A percentile compares a stretch with the other conserved stretches of the same genome.
phyloP scores from a whole-genome alignment of 1,140 invertebrate species.

The Rhizoglyphus robini region DNA sequence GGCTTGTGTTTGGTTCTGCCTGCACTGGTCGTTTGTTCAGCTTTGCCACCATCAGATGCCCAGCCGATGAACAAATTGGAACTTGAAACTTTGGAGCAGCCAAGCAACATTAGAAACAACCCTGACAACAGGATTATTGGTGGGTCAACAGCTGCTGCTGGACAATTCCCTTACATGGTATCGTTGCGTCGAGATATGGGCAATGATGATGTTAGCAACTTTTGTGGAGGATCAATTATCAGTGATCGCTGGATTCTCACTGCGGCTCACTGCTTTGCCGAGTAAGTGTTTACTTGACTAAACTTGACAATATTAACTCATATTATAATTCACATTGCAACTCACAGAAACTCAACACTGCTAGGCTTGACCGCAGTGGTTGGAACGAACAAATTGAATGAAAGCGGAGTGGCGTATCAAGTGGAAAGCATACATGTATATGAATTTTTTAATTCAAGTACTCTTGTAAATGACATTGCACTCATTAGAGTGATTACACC shows the following conservation, averaged over 20 bases:
- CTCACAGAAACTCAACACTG: neutral
- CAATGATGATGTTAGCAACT: too few species aligned
- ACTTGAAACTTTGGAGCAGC: too few species aligned
- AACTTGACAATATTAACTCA: neutral
- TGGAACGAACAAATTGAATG: neutral
- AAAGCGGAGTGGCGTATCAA: neutral
- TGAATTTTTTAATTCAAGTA: neutral
- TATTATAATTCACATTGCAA: neutral
- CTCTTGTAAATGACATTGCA: neutral
- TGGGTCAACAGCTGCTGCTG: neutral
- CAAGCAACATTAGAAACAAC: too few species aligned
- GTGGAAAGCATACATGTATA: neutral
- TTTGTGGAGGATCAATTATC: constrained; percentile 67
- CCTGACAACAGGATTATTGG: neutral
- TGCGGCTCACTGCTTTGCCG: constrained; percentile 64
- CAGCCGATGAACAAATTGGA: too few species aligned
- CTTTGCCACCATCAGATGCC: too few species aligned
- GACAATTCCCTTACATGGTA: neutral
- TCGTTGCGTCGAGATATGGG: neutral
- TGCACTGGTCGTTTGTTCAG: too few species aligned
- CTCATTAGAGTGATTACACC: neutral
- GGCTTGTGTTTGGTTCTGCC: too few species aligned
- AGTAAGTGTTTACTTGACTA: neutral
- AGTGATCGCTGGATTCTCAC: constrained; percentile 62
- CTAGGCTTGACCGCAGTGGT: neutral